Evolutionary conservation across 2,888 invertebrate genomes (phyloP).

Genomic region (Dascillus cervinus): DNA sequence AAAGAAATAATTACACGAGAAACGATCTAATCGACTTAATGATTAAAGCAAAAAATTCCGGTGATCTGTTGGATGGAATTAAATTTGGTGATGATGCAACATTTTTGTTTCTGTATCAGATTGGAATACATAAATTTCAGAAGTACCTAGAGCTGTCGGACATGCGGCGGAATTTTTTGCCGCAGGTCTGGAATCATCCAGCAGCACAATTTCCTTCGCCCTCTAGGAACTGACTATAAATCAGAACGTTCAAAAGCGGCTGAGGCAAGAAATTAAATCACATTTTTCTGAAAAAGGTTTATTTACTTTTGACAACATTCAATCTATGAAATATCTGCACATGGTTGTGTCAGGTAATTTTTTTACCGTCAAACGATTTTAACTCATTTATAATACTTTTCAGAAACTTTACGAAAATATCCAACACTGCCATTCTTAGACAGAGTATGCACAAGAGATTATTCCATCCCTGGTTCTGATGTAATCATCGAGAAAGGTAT

Average conservation of each 20-base stretch:
- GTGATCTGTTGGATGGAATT: no score
- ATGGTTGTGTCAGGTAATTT: constrained; percentile 42
- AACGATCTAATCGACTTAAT: no score
- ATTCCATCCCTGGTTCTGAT: constrained; percentile 25
- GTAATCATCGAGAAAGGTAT: constrained; percentile 33
- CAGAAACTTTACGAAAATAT: constrained; percentile 41
- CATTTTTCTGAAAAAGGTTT: constrained; percentile 31
- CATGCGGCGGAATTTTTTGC: constrained; percentile 46
- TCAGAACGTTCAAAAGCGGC: no score
- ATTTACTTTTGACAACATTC: constrained; percentile 43
- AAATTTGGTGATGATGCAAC: no score
- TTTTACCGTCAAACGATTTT: neutral
- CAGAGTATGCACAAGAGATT: constrained; percentile 27
- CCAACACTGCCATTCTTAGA: constrained; percentile 34
- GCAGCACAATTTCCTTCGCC: constrained; percentile 41
- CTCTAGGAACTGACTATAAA: no score
- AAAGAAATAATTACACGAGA: no score
- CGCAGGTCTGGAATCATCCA: constrained; percentile 49
- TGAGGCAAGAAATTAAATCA: constrained; percentile 40
- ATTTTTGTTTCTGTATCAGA: no score
- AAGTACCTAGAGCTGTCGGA: no score
- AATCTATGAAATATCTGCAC: constrained; percentile 46
- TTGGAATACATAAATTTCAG: no score
- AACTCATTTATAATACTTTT: constrained; percentile 13
- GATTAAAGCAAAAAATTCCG: no score